Base-by-base conservation (phyloP, 2,113 vertebrate species). In the Polypterus bichir region DNA sequence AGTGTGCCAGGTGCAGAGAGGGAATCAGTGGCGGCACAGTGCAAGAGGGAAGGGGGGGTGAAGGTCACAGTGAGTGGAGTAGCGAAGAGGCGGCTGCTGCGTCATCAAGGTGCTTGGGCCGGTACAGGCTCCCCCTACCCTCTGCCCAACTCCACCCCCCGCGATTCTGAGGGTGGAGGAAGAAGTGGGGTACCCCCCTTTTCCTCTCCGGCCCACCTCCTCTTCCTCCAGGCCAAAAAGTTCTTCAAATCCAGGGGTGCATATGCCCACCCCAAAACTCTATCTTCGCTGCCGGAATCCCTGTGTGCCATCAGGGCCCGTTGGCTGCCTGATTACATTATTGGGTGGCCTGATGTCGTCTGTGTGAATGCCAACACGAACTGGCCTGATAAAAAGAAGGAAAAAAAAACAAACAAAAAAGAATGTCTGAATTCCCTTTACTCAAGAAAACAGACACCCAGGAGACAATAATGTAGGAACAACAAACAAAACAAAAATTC, bases 251-350 rank as follows among this genome's bases (percentile, higher is more conserved):
- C 5, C 51, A 69, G 62, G 68, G 59, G 56, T 46, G 47, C 63
- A 65, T 45, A 60, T 61, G 65, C 61, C 60, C 68, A 48, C 57
- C 58, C 64, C 59, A 48, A 62, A 67, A 70, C 76, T 68, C 86
- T 95, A 98, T 97, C 94, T 96, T 84, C 91, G 88, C 65, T 97
- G 93, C 72, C 88, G 87, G 86, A 97, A 95, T 74, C 94, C 93
- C 60, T 93, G 95, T 59, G 89, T 92, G 70, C 92, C 89, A 54
- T 97, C 94, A 7, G 93, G 93, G 71, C 91, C 89, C 70, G 87
- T 77, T 3, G 93, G 91, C 74, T 97, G 93, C 69, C 92, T 78
- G 73, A 95, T 89, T 78, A 90, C 86, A 66, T 92, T 88, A 74
- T 86, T 92, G 85, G 89, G 87, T 76, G 91, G 88, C 66, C 91